These are phyloP conservation scores for Prionace glauca DNA, from an alignment of 2,797 vertebrate species.

Conservation along the genomic window DNA sequence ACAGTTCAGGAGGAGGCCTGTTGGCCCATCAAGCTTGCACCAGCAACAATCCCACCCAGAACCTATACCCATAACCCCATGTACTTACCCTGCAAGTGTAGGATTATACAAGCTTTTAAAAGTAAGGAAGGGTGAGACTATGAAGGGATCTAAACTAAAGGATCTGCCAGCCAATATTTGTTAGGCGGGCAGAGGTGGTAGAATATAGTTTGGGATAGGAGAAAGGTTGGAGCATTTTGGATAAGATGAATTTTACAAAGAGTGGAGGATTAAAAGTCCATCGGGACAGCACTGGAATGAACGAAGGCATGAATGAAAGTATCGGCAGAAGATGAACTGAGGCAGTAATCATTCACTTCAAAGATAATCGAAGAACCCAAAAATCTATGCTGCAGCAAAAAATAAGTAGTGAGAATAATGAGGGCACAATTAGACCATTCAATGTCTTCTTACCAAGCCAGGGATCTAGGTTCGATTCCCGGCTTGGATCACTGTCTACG, in stretches of 20 bases:
- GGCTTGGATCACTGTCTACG: too few species aligned
- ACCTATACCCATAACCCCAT: too few species aligned
- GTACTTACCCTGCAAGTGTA: too few species aligned
- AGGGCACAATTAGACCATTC: background rate
- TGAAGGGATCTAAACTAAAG: background rate
- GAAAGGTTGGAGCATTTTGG: background rate
- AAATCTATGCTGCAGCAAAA: background rate
- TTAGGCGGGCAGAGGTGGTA: background rate
- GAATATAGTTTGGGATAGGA: background rate
- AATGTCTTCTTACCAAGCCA: background rate
- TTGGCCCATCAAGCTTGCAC: too few species aligned
- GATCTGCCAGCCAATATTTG: too few species aligned
- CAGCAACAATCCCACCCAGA: too few species aligned
- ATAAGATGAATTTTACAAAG: background rate
- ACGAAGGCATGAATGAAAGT: background rate
- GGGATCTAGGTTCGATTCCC: too few species aligned
- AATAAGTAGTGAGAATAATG: background rate
- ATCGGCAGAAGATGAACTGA: background rate
- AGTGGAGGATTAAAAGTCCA: too few species aligned
- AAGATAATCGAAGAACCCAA: background rate
- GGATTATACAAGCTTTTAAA: background rate
- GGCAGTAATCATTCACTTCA: background rate
- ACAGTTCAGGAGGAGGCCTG: too few species aligned
- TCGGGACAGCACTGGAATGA: background rate
- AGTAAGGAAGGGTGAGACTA: background rate